Base-by-base conservation (phyloP, 2,888 invertebrate genomes). In the Myathropa florea region DNA sequence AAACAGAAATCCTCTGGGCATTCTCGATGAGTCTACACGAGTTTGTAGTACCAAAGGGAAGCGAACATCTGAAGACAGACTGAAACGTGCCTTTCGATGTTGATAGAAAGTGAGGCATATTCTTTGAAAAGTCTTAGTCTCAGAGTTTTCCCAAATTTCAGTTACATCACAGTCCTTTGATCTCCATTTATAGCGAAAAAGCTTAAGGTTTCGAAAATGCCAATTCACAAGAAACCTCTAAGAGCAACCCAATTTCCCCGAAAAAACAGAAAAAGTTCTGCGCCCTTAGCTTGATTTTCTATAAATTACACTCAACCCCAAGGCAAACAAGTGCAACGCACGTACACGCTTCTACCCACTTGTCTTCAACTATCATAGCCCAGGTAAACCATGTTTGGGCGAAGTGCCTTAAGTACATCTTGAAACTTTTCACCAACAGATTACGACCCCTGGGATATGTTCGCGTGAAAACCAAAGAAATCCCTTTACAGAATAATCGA, bases 401-500 rank as follows among this genome's bases (percentile, higher is more conserved):
- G 7, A 18, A 46, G 18, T 46, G 46, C 18, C 46, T 46, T 18
- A 18, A 18, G 46, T 18, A 46, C 18, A 46, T 7, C 7, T 18
- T 18, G 18, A 46, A 46, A 46, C 46, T 46, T 46, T 46, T 46
- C 46, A 46, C 46, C 46, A 46, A 18, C 46, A 46, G 46, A 46
- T 18, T 18, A 46, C 18, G 46, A 39, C 63, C 64, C 53, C 18
- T 1, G 36, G 75, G 64, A 63, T 28, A 36, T 67, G 18, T 14
- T 28, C 28, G 10, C 28, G 10, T 14, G 65, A 61, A 72, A 7
- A 46, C n/a, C 18, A 10, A 24, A 18, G 10, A 21, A 28, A 6
- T 14, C 30, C 24, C 71, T 28, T 59, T 39, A 63, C 39, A 46
- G 57, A 63, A 75, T 83, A 68, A 79, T 79, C 65, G 79, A 55